Percentiles rank a stretch among this genome's conserved stretches.
Evolutionary conservation across 2,888 invertebrate genomes (phyloP).

Genomic region (Iphiclides podalirius): DNA sequence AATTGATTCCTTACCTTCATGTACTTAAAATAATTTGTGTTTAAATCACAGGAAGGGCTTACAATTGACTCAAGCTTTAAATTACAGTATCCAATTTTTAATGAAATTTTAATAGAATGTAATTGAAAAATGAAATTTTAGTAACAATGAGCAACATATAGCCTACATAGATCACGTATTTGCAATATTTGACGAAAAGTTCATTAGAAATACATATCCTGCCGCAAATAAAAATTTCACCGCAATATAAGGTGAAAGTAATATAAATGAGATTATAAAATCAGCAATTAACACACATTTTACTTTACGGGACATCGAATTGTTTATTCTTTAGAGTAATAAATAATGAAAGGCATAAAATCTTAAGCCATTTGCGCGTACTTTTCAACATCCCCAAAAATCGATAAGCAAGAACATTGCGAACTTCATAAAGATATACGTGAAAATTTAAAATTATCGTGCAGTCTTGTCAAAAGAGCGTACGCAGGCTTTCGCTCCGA

Average conservation of each 20-base stretch:
- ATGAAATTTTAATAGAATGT: too few relatives aligned
- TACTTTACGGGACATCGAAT: background rate
- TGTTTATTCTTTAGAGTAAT: background rate
- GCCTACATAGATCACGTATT: too few relatives aligned
- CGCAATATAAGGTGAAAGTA: slow-evolving; percentile 4
- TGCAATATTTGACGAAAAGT: too few relatives aligned
- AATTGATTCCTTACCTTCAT: too few relatives aligned
- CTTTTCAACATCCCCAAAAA: slow-evolving; percentile 2
- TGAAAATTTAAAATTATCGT: slow-evolving; percentile 1
- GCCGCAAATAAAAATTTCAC: slow-evolving; percentile 2
- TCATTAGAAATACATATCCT: too few relatives aligned
- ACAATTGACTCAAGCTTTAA: too few relatives aligned
- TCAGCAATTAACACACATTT: background rate
- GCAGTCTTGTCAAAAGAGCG: slow-evolving; percentile 12
- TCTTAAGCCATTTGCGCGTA: background rate
- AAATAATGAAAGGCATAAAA: background rate
- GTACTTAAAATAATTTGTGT: too few relatives aligned
- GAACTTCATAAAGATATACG: slow-evolving; percentile 1
- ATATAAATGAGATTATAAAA: background rate
- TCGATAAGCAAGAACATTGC: slow-evolving; percentile 11
- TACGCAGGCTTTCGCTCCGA: slow-evolving; percentile 19
- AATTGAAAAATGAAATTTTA: too few relatives aligned
- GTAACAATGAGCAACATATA: too few relatives aligned
- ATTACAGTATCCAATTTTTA: too few relatives aligned
- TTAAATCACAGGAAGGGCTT: too few relatives aligned